Evolutionary conservation across 2,113 vertebrate genomes (phyloP), one percentile per base, ranked within the genome.

Genomic region (Synchiropus splendidus): DNA sequence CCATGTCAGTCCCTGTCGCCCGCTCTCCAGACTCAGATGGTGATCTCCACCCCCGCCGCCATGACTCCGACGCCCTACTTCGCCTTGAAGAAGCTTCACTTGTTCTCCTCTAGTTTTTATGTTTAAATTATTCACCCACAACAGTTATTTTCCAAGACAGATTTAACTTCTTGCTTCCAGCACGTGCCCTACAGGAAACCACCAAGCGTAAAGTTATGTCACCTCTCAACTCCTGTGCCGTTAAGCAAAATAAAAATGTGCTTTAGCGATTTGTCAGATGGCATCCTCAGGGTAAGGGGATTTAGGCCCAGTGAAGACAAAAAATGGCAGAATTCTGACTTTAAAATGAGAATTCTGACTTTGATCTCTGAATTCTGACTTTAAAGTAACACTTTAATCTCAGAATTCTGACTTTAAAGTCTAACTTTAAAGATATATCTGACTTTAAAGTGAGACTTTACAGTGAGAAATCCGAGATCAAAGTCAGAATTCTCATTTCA

Each of bases 201-300:
- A 39, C 14, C n/a, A 4, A 69, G 64, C 48, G 40, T 60, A 63
- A 63, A 67, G 43, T 55, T 40, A 48, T 42, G 40, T 46, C 39
- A 12, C 60, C 37, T 50, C 55, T 63, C 63, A 57, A 66, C 71
- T 77, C 70, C 53, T 15, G 44, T 30, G 18, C 48, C 61, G 54
- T 62, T 80, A 67, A 82, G 60, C 51, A 71, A 72, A 72, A 75
- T 54, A 71, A 65, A 73, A 76, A 67, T 37, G 59, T 40, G 45
- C 64, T 63, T 70, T 60, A 58, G 68, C 63, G 68, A 76, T 82
- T 74, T 75, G 69, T 82, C 75, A 82, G 51, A 52, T 65, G 37
- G 37, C 66, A 58, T 73, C 75, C 70, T 60, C 39, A 6, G n/a
- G n/a, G n/a, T n/a, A n/a, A n/a, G n/a, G n/a, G n/a, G n/a, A n/a